A percentile compares a stretch with the other conserved stretches of the same genome.
These are phyloP conservation scores for Cassiopea andromeda DNA, from an alignment of 30 jellyfish, hydroid and myxozoan genomes.

Conservation along the genomic window DNA sequence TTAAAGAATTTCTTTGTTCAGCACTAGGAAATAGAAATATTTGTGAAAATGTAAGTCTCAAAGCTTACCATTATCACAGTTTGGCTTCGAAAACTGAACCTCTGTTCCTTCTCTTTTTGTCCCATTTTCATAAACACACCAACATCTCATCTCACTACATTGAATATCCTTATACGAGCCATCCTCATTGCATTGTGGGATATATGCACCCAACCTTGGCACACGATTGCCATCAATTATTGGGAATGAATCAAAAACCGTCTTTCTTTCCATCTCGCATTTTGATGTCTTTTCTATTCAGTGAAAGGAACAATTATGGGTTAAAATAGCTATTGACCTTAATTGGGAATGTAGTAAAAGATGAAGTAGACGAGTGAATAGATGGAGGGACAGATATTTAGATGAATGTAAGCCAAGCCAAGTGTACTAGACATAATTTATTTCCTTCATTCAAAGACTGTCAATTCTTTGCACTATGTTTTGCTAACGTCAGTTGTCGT, in stretches of 20 bases:
- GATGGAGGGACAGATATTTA: background rate
- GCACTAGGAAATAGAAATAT: too few relatives aligned
- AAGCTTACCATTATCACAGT: conserved; percentile 51
- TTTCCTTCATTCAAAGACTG: too few relatives aligned
- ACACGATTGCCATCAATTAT: conserved; percentile 23
- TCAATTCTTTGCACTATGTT: background rate
- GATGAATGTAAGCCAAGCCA: too few relatives aligned
- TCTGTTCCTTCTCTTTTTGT: conserved; percentile 39
- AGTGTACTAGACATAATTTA: too few relatives aligned
- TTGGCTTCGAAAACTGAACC: conserved; percentile 43
- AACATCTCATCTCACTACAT: conserved; percentile 75
- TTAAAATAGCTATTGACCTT: too few relatives aligned
- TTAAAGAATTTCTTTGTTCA: too few relatives aligned
- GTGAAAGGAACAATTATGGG: too few relatives aligned
- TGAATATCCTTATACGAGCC: conserved; percentile 73
- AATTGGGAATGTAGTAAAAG: background rate
- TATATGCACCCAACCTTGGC: conserved; percentile 61
- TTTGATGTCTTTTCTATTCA: background rate
- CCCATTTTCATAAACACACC: conserved; percentile 76
- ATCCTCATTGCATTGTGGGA: conserved; percentile 69
- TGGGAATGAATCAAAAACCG: conserved; percentile 12
- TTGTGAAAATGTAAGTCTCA: background rate
- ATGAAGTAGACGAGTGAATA: background rate
- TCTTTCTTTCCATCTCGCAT: conserved; percentile 40
- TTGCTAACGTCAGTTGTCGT: background rate